A percentile compares a stretch with the other conserved stretches of the same genome.
These are phyloP conservation scores for Allophyes oxyacanthae DNA, from an alignment of 2,888 invertebrate genomes.

Conservation along the genomic window DNA sequence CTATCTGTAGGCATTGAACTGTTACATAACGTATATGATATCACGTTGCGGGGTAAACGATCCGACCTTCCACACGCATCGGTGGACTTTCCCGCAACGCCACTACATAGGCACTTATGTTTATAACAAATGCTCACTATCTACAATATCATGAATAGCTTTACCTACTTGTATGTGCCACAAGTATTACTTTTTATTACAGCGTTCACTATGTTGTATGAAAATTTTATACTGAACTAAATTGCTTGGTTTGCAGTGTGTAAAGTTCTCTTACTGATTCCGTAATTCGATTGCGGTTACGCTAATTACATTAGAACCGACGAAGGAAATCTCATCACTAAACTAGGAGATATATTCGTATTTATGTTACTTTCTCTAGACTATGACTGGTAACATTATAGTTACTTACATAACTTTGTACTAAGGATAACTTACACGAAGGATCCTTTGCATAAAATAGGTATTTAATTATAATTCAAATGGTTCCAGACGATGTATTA, in stretches of 20 bases:
- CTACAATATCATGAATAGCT: slow-evolving; percentile 35
- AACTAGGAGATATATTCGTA: slow-evolving; percentile 4
- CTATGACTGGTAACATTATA: slow-evolving; percentile 1
- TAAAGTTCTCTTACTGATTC: background rate
- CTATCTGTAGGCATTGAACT: slow-evolving; percentile 66
- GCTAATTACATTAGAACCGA: slow-evolving; percentile 7
- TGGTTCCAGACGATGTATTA: slow-evolving; percentile 44
- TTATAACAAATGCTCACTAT: slow-evolving; percentile 55
- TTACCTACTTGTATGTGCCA: slow-evolving; percentile 12
- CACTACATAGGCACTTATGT: slow-evolving; percentile 42
- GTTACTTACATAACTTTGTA: slow-evolving; percentile 21
- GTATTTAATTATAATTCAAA: slow-evolving; percentile 42
- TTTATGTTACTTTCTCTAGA: slow-evolving; percentile 24
- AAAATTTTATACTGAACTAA: slow-evolving; percentile 17
- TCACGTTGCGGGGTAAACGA: slow-evolving; percentile 81
- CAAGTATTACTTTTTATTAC: slow-evolving; percentile 37
- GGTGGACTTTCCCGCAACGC: slow-evolving; percentile 72
- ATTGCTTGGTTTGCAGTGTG: too few relatives aligned
- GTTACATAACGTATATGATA: slow-evolving; percentile 80
- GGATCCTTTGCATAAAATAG: slow-evolving; percentile 3
- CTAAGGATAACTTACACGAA: slow-evolving; percentile 25
- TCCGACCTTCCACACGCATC: slow-evolving; percentile 82
- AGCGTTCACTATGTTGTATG: slow-evolving; percentile 5
- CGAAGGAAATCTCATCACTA: slow-evolving; percentile 3
- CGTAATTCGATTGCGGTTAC: slow-evolving; percentile 9